Conservation (phyloP, 2,797 vertebrate genomes). For the Malurus leucopterus region DNA sequence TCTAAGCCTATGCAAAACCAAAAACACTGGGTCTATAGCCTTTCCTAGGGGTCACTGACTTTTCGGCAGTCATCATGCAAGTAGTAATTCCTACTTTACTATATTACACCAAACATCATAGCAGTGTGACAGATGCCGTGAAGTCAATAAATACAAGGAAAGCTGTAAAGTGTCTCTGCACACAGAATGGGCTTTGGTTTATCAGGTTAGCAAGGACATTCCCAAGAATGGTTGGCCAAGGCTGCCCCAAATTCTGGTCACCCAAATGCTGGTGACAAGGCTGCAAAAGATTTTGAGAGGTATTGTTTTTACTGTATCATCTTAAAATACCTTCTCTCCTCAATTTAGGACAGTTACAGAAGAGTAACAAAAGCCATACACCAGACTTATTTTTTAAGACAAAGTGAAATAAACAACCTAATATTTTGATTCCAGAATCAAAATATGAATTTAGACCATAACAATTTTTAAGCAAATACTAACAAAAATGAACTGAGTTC, state of each 20-base stretch:
- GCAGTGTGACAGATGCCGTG: neutral
- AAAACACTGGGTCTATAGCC: neutral
- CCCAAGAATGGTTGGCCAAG: neutral
- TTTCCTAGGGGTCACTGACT: neutral
- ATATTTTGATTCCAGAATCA: neutral
- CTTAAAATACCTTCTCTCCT: neutral
- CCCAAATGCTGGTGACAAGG: neutral
- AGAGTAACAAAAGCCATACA: neutral
- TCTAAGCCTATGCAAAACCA: neutral
- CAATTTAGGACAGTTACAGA: neutral
- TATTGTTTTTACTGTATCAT: neutral
- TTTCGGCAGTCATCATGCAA: neutral
- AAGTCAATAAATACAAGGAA: neutral
- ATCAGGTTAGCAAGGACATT: neutral
- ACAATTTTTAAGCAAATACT: neutral
- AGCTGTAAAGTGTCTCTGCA: neutral
- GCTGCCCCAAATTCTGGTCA: neutral
- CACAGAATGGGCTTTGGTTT: neutral
- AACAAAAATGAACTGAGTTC: conserved; percentile 1
- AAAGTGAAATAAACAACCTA: neutral
- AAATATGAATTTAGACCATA: neutral
- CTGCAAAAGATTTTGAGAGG: neutral
- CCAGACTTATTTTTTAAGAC: neutral
- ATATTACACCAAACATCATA: neutral
- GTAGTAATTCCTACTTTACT: neutral